Evolutionary conservation across 2,797 vertebrate species (phyloP).

Genomic region (Pangasius djambal): DNA sequence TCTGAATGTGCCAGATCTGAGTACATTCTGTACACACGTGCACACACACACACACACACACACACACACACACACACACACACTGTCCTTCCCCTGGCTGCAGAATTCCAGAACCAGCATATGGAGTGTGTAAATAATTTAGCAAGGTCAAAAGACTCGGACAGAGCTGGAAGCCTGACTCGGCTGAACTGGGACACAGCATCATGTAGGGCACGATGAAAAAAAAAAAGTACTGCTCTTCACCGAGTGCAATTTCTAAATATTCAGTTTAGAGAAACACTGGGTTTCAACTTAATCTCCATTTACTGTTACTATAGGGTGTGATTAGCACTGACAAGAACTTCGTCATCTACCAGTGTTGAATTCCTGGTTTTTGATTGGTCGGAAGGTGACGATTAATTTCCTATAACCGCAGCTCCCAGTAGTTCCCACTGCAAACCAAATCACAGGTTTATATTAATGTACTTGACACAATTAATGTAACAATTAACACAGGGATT

Average conservation of each 20-base stretch:
- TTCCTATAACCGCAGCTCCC: background rate
- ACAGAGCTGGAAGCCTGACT: conserved; percentile 37
- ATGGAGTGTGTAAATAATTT: conserved; percentile 79
- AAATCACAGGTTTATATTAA: background rate
- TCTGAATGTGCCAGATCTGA: conserved; percentile 71
- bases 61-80: conserved; percentile 46
- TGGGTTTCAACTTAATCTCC: background rate
- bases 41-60: conserved; percentile 51
- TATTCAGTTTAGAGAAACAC: background rate
- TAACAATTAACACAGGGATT: background rate
- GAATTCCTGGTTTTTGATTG: background rate
- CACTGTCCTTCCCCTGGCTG: conserved; percentile 72
- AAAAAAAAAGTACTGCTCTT: background rate
- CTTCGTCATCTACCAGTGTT: background rate
- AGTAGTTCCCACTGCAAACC: background rate
- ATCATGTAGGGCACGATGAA: conserved; percentile 7
- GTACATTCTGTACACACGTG: conserved; percentile 36
- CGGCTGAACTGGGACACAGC: conserved; percentile 33
- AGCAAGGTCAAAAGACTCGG: conserved; percentile 75
- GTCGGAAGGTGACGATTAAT: background rate
- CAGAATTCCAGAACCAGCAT: conserved; percentile 68
- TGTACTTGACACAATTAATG: background rate
- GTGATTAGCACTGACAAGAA: background rate
- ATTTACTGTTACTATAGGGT: background rate
- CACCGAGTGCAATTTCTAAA: background rate